A percentile compares a stretch with the other conserved stretches of the same genome.
Evolutionary conservation across 1,140 invertebrate species (phyloP).

Genomic region (Micrasema minimum): DNA sequence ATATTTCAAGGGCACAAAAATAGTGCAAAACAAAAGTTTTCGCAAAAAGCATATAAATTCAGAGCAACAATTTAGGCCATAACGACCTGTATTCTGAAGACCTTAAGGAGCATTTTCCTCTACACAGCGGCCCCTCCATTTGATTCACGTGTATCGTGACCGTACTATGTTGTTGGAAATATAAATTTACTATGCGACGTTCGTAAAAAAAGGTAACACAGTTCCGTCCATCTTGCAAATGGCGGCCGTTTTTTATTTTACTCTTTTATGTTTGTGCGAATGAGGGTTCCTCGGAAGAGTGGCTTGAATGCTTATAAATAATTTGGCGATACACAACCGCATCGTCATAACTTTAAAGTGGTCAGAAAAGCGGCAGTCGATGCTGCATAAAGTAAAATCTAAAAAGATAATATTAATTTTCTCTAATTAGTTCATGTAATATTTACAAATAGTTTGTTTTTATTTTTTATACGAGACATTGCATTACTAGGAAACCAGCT

Average conservation of each 20-base stretch:
- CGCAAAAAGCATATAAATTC: conserved; percentile 43
- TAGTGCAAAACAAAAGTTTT: conserved; percentile 47
- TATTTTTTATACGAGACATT: too few relatives aligned
- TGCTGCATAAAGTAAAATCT: too few relatives aligned
- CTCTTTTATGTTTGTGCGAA: conserved; percentile 44
- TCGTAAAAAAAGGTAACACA: conserved; percentile 44
- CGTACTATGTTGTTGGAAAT: conserved; percentile 43
- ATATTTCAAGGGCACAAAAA: conserved; percentile 53
- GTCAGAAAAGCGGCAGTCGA: too few relatives aligned
- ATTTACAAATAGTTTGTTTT: too few relatives aligned
- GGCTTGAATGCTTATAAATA: conserved; percentile 24
- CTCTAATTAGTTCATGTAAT: too few relatives aligned
- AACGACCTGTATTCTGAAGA: conserved; percentile 16
- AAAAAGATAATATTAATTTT: too few relatives aligned
- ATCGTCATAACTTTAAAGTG: conserved; percentile 1
- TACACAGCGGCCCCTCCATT: background rate
- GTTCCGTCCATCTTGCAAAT: conserved; percentile 52
- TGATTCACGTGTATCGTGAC: conserved; percentile 35
- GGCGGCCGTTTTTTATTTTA: conserved; percentile 42
- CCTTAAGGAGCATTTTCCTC: conserved; percentile 5
- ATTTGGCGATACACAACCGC: background rate
- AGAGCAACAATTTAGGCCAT: conserved; percentile 7
- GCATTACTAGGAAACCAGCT: too few relatives aligned
- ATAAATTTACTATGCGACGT: conserved; percentile 49
- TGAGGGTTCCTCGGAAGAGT: conserved; percentile 42